phyloP scores from a whole-genome alignment of 2,113 vertebrate genomes.

The Cochlearius cochlearius region DNA sequence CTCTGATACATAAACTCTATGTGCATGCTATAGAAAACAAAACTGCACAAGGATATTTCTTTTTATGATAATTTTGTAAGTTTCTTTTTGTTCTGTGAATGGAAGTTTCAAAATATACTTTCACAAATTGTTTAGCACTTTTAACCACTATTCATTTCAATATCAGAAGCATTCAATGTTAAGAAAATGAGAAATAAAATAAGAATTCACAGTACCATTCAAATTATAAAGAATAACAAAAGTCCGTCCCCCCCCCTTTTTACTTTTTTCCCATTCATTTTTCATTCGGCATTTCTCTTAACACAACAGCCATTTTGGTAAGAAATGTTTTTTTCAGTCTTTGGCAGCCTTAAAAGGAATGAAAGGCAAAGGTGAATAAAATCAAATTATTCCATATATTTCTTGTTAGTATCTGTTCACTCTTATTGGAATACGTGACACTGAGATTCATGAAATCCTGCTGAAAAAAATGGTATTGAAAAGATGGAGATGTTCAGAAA shows the following conservation, averaged over 20 bases:
- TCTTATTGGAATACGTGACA: not conserved
- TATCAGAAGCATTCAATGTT: not conserved
- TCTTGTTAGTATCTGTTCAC: not conserved
- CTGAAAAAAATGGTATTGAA: not conserved
- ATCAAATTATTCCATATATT: not conserved
- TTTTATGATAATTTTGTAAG: not conserved
- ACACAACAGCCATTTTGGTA: not conserved
- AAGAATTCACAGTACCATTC: accelerated
- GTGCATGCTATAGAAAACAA: not conserved
- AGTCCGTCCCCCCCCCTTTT: accelerated
- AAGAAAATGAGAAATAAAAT: not conserved
- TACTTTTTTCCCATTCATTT: not conserved
- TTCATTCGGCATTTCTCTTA: not conserved
- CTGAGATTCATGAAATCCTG: not conserved
- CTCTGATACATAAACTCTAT: not conserved
- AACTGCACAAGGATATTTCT: not conserved
- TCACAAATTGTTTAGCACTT: not conserved
- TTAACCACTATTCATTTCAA: not conserved
- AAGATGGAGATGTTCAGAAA: not conserved
- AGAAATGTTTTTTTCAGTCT: not conserved
- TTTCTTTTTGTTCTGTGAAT: not conserved
- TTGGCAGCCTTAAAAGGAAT: not conserved
- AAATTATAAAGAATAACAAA: not conserved
- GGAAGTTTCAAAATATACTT: not conserved
- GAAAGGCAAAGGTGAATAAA: not conserved